These are phyloP conservation scores for Megalopta genalis DNA, from an alignment of 1,140 invertebrate genomes.

Conservation along the genomic window DNA sequence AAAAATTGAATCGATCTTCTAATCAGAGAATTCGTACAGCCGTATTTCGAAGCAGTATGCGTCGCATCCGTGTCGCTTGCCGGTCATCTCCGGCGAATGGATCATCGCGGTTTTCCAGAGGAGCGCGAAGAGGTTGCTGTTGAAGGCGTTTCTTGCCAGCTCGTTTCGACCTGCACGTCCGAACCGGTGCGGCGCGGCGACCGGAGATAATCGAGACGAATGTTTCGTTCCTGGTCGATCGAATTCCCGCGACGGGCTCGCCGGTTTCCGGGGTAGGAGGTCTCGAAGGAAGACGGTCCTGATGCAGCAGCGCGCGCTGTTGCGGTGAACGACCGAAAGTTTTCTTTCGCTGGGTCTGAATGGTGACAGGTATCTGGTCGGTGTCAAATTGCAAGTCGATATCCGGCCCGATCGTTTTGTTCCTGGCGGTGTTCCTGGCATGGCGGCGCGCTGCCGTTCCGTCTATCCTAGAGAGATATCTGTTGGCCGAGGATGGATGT, in stretches of 20 bases:
- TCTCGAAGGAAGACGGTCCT: background rate
- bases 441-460: conserved; percentile 1
- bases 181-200: conserved; percentile 2
- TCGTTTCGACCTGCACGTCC: conserved; percentile 20
- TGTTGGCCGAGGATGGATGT: conserved; percentile 65
- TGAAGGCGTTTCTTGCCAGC: conserved; percentile 3
- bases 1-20: too few species aligned
- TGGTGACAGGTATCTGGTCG: conserved; percentile 65
- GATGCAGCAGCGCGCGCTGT: conserved; percentile 13
- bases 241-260: conserved; percentile 45
- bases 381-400: conserved; percentile 71
- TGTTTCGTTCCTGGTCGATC: conserved; percentile 60
- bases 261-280: background rate
- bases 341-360: conserved; percentile 62
- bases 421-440: too few species aligned
- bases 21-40: too few species aligned
- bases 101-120: too few species aligned
- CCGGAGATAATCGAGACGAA: conserved; percentile 60
- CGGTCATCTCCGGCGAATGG: too few species aligned
- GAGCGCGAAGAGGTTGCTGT: too few species aligned
- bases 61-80: too few species aligned
- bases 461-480: conserved; percentile 63
- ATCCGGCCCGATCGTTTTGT: conserved; percentile 47
- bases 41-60: too few species aligned
- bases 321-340: conserved; percentile 63